phyloP scores from a whole-genome alignment of 2,113 vertebrate species.

The Fregetta grallaria region DNA sequence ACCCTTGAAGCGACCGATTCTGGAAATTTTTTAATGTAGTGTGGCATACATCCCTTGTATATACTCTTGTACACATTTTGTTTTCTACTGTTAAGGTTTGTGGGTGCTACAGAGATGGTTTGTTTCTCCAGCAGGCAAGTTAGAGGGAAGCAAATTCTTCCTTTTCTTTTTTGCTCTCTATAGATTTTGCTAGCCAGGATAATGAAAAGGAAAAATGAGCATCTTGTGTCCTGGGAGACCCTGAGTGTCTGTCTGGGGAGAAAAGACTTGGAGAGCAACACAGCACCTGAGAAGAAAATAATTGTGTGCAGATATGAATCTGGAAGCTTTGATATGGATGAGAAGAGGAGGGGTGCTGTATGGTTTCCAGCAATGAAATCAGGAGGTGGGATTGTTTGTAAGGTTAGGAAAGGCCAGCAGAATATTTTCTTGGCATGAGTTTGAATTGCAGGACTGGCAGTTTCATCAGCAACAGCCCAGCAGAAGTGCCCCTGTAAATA shows the following conservation, averaged over 20 bases:
- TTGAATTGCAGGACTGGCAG: background rate
- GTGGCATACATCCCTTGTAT: background rate
- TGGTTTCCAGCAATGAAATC: background rate
- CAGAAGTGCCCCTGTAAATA: background rate
- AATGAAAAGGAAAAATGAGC: background rate
- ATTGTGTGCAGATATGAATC: background rate
- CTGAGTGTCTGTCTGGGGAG: rapidly evolving
- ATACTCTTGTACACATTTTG: background rate
- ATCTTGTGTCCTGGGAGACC: background rate
- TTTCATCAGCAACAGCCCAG: background rate
- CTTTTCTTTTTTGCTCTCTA: background rate
- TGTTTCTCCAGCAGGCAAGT: background rate
- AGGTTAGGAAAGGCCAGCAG: background rate
- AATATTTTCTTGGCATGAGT: background rate
- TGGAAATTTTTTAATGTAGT: background rate
- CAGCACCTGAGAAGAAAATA: background rate
- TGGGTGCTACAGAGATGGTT: background rate
- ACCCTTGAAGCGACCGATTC: background rate
- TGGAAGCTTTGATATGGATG: background rate
- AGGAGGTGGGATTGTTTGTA: background rate
- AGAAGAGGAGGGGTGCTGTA: background rate
- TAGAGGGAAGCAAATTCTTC: background rate
- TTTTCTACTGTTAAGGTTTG: background rate
- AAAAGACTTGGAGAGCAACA: background rate
- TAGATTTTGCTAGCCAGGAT: background rate